Base-by-base conservation (phyloP, 53 echinoderm and acorn worm genomes). In the Apostichopus leukothele region DNA sequence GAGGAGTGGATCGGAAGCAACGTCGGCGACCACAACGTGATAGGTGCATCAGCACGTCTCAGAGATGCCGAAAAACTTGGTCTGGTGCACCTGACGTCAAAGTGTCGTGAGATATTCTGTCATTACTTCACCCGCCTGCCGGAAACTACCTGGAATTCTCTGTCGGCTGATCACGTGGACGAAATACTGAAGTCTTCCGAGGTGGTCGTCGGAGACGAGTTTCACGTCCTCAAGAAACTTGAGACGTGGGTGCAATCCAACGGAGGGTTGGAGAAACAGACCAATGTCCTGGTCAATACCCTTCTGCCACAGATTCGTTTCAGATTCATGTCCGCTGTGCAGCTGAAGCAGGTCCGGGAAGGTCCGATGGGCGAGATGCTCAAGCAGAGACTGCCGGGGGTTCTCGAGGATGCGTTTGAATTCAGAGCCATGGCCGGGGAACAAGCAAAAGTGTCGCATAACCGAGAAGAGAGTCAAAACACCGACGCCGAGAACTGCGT, bases 1-100 rank as follows among this genome's bases (percentile, higher is more conserved):
- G 88, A 87, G 57, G 88, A 87, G 74, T 87, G 88, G 88, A 87
- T 87, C 9, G 88, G 88, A n/a, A 75, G 59, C 75, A 75, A 87
- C 26, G 39, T 87, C 54, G 88, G 88, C n/a, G 88, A 87, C 26
- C 88, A 87, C 75, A 87, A 87, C 6, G 21, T 87, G 1, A 75
- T 87, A 1, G 88, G 54, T 19, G 88, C 88, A 22, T 87, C 88
- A 50, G 74, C 88, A n/a, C 74, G 88, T 7, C 88, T 87, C 51
- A 87, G 88, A 57, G 74, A 87, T 54, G 88, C 88, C n/a, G 88
- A 87, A 26, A 50, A 87, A 75, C 26, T 87, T 6, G 75, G 75
- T 5, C 88, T 87, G 11, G 27, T 51, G 8, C 88, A 87, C 19
- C 20, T 87, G 55, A 75, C 88, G 1, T 18, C 39, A 25, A 87